Base-by-base conservation (phyloP, 2,797 vertebrate genomes). In the Hypotaenidia okinawae region DNA sequence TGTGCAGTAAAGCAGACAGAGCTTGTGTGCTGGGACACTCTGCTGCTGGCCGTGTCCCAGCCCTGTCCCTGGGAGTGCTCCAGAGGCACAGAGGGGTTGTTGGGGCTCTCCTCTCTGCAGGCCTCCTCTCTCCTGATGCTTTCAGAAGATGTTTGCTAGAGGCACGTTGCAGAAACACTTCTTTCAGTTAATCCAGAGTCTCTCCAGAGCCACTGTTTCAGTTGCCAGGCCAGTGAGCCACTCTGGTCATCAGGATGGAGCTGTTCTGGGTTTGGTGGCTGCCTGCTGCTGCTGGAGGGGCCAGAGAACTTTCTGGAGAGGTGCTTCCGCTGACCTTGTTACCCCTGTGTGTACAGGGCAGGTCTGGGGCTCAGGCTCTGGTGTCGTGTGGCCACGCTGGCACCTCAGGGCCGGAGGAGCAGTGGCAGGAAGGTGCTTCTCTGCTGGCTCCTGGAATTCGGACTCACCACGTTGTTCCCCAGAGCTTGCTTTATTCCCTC, bases 141-240 rank as follows among this genome's bases (percentile, higher is more conserved):
- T 68, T 43, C 41, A 43, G 41, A 43, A 43, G 41, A 94, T 94
- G 69, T 93, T 94, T 81, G 90, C 83, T 93, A 9, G 62, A 90
- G 93, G 93, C 85, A 94, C 69, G 30, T 32, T 69, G 9, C 69
- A 72, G 64, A 58, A 89, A 21, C 81, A 43, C 70, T 91, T 96
- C 7, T 43, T 94, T 4, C 94, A 93, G 94, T 80, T 25, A 28
- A 93, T 91, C 96, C 95, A 95, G 90, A 95, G 47, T 66, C n/a
- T 74, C 73, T 89, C 28, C 79, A 75, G 93, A 89, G 87, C 63
- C 11, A 73, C 13, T 45, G 68, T 54, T 74, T 16, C 0, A 0
- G 66, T 72, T 92, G 91, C 93, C 63, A 90, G 86, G 68, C 47
- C 81, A 77, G 72, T 10, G 11, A 47, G 58, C 89, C 33, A 2